Evolutionary conservation across 2,888 invertebrate genomes (phyloP), one percentile per base, ranked within the genome.

Genomic region (Luffia ferchaultella): DNA sequence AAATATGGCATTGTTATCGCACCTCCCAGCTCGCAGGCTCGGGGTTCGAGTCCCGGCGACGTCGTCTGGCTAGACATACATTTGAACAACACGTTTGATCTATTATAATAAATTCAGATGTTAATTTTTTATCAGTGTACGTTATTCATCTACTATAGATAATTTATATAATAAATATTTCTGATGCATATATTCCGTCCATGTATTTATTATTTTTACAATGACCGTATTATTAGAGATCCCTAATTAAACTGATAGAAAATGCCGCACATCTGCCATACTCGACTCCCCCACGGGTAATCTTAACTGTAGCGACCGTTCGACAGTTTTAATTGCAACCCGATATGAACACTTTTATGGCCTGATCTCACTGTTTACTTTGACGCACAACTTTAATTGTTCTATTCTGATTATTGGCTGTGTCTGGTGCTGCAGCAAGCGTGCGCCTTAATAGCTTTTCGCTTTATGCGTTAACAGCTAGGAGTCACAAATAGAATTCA

Each of bases 1-100:
- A 82, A 82, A 83, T 83, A 80, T 80, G 70, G 78, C 69, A 76
- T 69, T 71, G 75, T 82, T 82, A 82, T 83, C 80, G 30, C 30
- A 30, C 30, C 12, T n/a, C n/a, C 30, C 5, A 7, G 30, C 30
- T 30, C 30, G 30, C 30, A 3, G 30, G 30, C 30, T 30, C 49
- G 16, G 20, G 18, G 7, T 48, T 48, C 18, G 42, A 42, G 48
- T 18, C 30, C 30, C 5, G 30, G 30, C 30, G 30, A 7, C n/a
- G n/a, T n/a, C n/a, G n/a, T n/a, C n/a, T n/a, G n/a, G n/a, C n/a
- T n/a, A n/a, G n/a, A n/a, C n/a, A n/a, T n/a, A n/a, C n/a, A n/a
- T n/a, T n/a, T n/a, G n/a, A n/a, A n/a, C n/a, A n/a, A n/a, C n/a
- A n/a, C n/a, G n/a, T n/a, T n/a, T n/a, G n/a, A n/a, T n/a, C n/a